Base-by-base conservation (phyloP, 2,797 vertebrate genomes). In the Enteromius argenteus region DNA sequence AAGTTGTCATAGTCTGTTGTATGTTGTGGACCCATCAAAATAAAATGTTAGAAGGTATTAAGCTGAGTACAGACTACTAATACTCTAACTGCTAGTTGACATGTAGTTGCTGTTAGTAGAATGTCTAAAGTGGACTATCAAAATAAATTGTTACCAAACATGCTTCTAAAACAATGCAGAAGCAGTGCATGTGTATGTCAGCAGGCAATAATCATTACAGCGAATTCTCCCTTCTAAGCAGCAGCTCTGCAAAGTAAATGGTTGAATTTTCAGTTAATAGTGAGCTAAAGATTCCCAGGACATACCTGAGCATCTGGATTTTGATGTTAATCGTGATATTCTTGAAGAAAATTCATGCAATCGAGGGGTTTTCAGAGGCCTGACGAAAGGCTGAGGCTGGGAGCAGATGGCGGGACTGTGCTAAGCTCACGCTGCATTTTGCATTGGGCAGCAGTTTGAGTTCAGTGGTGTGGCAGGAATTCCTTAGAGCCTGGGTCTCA, bases 401-500 rank as follows among this genome's bases (percentile, higher is more conserved):
- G 68, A 75, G 85, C 76, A 79, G 69, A 74, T 68, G 83, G 83
- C 3, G 30, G 39, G 66, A 76, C 53, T 78, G 73, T 68, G 67
- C 67, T 72, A 76, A 64, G 39, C 69, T 80, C 76, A 42, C 13
- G 44, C 64, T 75, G 64, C 80, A 76, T 84, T 83, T 79, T 71
- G 84, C 81, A 80, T 62, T 77, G 76, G 80, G 74, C 75, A 71
- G 86, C 84, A 83, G 69, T 75, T 81, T 79, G 76, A 64, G 78
- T 46, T 81, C 39, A 79, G 71, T 51, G 69, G 53, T 79, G 62
- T 87, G 80, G 80, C 84, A 87, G 84, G 77, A 85, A 83, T 80
- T 85, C 84, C 62, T 79, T 37, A 67, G 80, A 85, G 75, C 64
- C 71, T 71, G 39, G 84, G 86, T 83, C 84, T 85, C 80, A 80